Evolutionary conservation across 2,113 vertebrate species (phyloP).

Genomic region (Elephantulus edwardii): DNA sequence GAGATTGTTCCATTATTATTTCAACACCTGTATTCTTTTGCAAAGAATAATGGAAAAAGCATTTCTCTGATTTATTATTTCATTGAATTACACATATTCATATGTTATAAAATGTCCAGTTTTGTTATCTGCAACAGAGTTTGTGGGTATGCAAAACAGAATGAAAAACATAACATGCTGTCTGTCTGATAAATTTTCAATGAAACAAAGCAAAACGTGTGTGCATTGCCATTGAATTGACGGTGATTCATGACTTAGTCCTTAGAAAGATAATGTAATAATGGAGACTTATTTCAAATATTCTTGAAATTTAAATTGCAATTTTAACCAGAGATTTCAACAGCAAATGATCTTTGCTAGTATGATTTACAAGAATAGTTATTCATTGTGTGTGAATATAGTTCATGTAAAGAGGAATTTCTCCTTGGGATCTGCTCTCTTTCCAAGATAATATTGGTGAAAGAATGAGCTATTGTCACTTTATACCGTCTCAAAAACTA

Average conservation of each 20-base stretch:
- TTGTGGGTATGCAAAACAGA: not conserved
- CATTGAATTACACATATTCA: not conserved
- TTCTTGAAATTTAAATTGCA: conserved; percentile 40
- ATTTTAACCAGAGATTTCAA: conserved; percentile 30
- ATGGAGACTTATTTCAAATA: conserved; percentile 29
- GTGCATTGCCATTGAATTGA: no score
- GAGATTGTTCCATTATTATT: not conserved
- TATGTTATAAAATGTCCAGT: not conserved
- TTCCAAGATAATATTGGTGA: not conserved
- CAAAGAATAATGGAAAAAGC: conserved; percentile 11
- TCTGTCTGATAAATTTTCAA: not conserved
- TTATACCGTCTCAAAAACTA: not conserved
- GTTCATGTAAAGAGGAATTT: not conserved
- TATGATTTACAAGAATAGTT: not conserved
- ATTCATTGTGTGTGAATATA: not conserved
- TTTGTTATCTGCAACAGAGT: not conserved
- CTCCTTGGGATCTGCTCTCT: not conserved
- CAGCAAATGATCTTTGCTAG: not conserved
- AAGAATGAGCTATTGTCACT: not conserved
- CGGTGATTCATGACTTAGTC: not conserved
- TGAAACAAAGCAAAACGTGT: no score
- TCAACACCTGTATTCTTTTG: not conserved
- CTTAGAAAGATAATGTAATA: not conserved
- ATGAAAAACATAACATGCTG: not conserved
- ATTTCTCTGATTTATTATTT: not conserved